These are phyloP conservation scores for Cottus gobio DNA, from an alignment of 2,113 vertebrate species.

Conservation along the genomic window DNA sequence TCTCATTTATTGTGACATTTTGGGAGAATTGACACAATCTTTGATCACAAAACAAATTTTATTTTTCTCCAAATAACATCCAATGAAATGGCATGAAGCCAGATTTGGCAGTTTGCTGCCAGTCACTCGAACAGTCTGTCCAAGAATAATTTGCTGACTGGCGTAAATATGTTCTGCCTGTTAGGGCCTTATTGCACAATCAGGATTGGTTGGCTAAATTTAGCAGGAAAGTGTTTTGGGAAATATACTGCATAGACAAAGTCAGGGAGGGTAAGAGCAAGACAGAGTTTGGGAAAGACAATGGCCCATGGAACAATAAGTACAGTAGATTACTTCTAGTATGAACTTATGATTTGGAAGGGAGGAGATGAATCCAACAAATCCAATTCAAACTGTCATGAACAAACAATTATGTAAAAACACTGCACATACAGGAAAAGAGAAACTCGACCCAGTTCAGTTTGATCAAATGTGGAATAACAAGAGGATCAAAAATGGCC, in stretches of 20 bases:
- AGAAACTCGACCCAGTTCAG: constrained; percentile 37
- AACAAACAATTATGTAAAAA: constrained; percentile 20
- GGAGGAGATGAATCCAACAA: constrained; percentile 34
- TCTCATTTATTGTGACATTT: constrained; percentile 45
- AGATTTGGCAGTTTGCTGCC: constrained; percentile 23
- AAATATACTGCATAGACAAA: constrained; percentile 19
- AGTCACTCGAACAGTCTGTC: constrained; percentile 16
- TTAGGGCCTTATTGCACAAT: constrained; percentile 44
- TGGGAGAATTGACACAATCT: constrained; percentile 22
- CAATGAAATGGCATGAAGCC: constrained; percentile 20
- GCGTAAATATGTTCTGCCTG: constrained; percentile 42
- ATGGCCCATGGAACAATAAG: neutral
- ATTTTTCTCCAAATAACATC: constrained; percentile 8
- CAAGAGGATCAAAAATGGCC: constrained; percentile 12
- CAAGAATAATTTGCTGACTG: constrained; percentile 54
- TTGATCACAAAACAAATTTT: constrained; percentile 16
- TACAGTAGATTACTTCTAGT: constrained; percentile 41
- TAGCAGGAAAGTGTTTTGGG: constrained; percentile 46
- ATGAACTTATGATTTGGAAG: constrained; percentile 28
- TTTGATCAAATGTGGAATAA: constrained; percentile 40
- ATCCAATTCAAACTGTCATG: constrained; percentile 45
- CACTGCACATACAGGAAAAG: neutral
- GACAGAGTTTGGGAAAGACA: neutral
- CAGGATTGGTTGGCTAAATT: constrained; percentile 40
- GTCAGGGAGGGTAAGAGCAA: neutral